Conservation (phyloP, 2,797 vertebrate species). For the Diplodus sargus region DNA sequence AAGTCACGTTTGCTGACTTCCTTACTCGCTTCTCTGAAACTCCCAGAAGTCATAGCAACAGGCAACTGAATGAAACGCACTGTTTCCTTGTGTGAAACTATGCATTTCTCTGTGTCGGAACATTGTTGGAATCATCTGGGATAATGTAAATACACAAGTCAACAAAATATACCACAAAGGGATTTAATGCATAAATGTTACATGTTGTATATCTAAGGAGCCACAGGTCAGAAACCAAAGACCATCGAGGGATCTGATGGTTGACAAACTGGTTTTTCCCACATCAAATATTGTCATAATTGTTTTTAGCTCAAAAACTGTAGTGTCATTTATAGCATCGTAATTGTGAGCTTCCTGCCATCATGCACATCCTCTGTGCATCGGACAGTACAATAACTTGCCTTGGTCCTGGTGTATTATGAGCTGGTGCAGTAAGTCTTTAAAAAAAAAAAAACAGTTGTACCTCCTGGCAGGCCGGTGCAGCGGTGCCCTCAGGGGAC, state of each 20-base stretch:
- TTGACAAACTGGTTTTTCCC: conserved; percentile 3
- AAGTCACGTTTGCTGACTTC: too few species aligned
- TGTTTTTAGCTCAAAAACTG: background rate
- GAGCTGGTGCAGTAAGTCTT: conserved; percentile 39
- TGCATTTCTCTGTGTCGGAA: background rate
- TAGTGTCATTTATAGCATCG: background rate
- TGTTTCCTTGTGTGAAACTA: too few species aligned
- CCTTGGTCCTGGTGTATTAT: conserved; percentile 24
- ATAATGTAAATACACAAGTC: too few species aligned
- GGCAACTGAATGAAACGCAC: too few species aligned
- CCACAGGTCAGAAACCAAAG: background rate
- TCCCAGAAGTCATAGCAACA: too few species aligned
- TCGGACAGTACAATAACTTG: conserved; percentile 18
- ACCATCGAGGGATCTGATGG: background rate
- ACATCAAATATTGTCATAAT: background rate
- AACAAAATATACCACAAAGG: too few species aligned
- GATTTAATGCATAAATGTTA: too few species aligned
- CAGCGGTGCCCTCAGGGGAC: conserved; percentile 66
- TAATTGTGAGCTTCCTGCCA: conserved; percentile 2
- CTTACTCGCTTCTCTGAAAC: too few species aligned
- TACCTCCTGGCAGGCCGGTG: conserved; percentile 68
- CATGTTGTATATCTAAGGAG: background rate
- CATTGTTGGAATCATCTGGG: too few species aligned
- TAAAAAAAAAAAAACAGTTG: conserved; percentile 15
- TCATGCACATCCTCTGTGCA: background rate